Conservation (phyloP, 2,113 vertebrate genomes). For the Thamnaconus septentrionalis region DNA sequence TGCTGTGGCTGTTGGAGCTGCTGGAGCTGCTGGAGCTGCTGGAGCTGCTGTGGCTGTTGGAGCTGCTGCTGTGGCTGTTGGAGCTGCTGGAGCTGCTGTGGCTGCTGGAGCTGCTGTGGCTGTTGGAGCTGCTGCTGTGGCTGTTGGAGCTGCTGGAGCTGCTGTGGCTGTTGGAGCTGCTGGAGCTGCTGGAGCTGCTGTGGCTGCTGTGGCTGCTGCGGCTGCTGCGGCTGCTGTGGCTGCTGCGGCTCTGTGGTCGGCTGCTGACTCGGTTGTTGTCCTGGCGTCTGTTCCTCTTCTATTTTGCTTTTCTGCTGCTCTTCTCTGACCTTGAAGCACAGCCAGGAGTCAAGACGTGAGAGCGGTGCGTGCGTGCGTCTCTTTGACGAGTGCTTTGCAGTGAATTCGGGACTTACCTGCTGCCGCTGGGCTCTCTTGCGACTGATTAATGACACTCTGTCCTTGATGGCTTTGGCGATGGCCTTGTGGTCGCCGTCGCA, state of each 20-base stretch:
- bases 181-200: slow-evolving; percentile 59
- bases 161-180: too few relatives aligned
- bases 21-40: too few relatives aligned
- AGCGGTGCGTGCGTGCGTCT: too few relatives aligned
- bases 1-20: too few relatives aligned
- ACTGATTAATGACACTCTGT: slow-evolving; percentile 93
- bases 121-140: slow-evolving; percentile 41
- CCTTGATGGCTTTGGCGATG: slow-evolving; percentile 97
- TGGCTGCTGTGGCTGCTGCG: slow-evolving; percentile 54
- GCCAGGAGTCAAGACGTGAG: neutral
- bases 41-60: too few relatives aligned
- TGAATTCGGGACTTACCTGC: slow-evolving; percentile 64
- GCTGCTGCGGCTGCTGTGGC: slow-evolving; percentile 41
- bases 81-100: slow-evolving; percentile 68
- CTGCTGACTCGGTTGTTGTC: slow-evolving; percentile 70
- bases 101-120: slow-evolving; percentile 37
- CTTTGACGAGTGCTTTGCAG: too few relatives aligned
- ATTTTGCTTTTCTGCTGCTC: slow-evolving; percentile 89
- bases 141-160: too few relatives aligned
- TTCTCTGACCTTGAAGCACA: slow-evolving; percentile 78
- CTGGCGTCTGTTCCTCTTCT: slow-evolving; percentile 76
- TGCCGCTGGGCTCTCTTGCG: slow-evolving; percentile 94
- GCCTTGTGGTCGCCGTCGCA: slow-evolving; percentile 97
- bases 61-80: slow-evolving; percentile 27
- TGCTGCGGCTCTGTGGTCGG: slow-evolving; percentile 46